phyloP scores from a whole-genome alignment of 2,888 invertebrate species.

The Scaptomyza cyrtandrae region DNA sequence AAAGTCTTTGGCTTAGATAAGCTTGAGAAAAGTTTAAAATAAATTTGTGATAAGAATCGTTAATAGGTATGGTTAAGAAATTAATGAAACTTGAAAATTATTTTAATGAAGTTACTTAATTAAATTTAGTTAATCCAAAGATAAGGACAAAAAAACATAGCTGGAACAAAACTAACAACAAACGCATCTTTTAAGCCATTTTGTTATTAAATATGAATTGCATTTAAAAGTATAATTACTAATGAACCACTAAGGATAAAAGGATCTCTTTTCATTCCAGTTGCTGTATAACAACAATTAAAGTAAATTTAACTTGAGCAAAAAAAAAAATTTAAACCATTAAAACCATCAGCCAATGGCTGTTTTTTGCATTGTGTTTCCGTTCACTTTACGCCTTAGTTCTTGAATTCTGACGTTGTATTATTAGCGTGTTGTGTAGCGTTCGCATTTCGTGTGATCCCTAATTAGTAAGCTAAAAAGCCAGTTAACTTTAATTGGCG shows the following conservation, averaged over 20 bases:
- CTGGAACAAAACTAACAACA: too few species aligned
- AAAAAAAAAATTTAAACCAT: neutral
- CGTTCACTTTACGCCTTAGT: neutral
- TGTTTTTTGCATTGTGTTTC: neutral
- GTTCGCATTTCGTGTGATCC: neutral
- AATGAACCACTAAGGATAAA: too few species aligned
- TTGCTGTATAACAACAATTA: neutral
- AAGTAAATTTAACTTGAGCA: neutral
- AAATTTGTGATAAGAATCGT: too few species aligned
- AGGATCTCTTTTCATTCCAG: neutral
- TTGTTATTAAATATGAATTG: too few species aligned
- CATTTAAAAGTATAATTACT: too few species aligned
- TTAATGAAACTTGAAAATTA: too few species aligned
- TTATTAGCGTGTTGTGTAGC: slow-evolving; percentile 1
- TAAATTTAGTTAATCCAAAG: too few species aligned
- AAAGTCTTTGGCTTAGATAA: neutral
- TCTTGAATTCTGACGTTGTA: neutral
- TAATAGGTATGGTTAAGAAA: too few species aligned
- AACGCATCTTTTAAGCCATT: too few species aligned
- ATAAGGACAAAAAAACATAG: too few species aligned
- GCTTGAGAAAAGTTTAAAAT: neutral
- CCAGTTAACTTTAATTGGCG: slow-evolving; percentile 35
- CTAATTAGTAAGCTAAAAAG: slow-evolving; percentile 31
- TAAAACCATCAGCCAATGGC: neutral
- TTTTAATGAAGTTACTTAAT: too few species aligned